Evolutionary conservation across 1,140 invertebrate genomes (phyloP).

Genomic region (Vollenhovia emeryi): DNA sequence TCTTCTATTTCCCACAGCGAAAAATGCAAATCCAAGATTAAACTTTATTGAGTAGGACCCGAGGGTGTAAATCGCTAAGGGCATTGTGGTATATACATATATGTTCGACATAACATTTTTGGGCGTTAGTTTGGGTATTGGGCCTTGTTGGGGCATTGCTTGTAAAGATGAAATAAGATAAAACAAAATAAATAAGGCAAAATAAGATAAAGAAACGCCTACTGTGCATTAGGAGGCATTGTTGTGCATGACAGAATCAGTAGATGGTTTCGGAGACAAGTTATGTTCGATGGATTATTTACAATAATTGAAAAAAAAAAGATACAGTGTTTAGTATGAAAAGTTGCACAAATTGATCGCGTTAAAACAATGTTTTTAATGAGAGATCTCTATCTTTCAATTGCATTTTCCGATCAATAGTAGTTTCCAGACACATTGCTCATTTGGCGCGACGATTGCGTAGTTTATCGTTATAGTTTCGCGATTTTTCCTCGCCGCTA

Average conservation of each 20-base stretch:
- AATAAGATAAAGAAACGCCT: too few species aligned
- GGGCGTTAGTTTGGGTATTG: too few species aligned
- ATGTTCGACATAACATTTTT: too few species aligned
- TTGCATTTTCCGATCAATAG: too few species aligned
- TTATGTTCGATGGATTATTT: background rate
- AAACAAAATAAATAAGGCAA: too few species aligned
- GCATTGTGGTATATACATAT: too few species aligned
- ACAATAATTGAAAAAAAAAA: background rate
- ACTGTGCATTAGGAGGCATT: too few species aligned
- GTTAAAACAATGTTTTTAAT: background rate
- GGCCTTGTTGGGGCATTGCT: too few species aligned
- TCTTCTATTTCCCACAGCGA: background rate
- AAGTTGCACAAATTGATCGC: background rate
- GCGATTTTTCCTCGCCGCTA: background rate
- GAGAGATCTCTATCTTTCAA: too few species aligned
- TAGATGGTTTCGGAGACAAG: background rate
- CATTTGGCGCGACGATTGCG: background rate
- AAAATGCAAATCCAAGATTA: background rate
- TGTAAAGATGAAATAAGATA: too few species aligned
- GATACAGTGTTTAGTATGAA: background rate
- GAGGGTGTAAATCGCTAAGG: too few species aligned
- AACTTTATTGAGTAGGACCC: background rate
- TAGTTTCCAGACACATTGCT: background rate
- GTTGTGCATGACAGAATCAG: background rate
- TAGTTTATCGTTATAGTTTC: background rate